A percentile compares a stretch with the other conserved stretches of the same genome.
Evolutionary conservation across 2,113 vertebrate species (phyloP).

Genomic region (Scopus umbretta): DNA sequence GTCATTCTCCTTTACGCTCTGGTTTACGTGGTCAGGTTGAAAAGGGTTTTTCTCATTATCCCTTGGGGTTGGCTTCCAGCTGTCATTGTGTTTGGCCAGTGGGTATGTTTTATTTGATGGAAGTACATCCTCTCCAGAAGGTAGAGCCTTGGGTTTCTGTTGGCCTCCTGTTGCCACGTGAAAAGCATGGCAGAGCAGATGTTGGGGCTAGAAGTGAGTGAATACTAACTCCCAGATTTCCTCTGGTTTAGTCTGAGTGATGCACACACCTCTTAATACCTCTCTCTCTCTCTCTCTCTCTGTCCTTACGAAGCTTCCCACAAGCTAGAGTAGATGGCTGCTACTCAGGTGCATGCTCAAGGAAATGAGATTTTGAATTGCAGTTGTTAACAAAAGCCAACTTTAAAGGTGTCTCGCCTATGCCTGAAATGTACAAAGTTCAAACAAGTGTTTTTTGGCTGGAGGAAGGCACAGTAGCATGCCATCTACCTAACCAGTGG

Average conservation of each 20-base stretch:
- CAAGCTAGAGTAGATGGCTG: background rate
- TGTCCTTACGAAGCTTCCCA: background rate
- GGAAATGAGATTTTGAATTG: background rate
- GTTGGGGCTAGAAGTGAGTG: background rate
- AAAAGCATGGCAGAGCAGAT: background rate
- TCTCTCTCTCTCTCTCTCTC: background rate
- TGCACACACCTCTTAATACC: background rate
- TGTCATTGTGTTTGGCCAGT: background rate
- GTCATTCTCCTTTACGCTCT: background rate
- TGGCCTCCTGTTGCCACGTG: fast-evolving
- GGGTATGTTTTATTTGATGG: background rate
- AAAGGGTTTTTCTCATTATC: background rate
- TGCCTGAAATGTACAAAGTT: fast-evolving
- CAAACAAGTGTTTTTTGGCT: background rate
- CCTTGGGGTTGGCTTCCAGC: background rate
- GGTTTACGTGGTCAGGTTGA: background rate
- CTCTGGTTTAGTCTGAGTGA: background rate
- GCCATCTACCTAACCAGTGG: background rate
- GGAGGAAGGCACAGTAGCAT: background rate
- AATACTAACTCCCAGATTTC: background rate
- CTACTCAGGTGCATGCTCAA: background rate
- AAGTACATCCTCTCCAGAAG: background rate
- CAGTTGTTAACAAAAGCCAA: background rate
- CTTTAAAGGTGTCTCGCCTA: background rate
- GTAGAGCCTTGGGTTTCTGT: background rate